Conservation (phyloP, 2,888 invertebrate species). For the Crocallis elinguaria region DNA sequence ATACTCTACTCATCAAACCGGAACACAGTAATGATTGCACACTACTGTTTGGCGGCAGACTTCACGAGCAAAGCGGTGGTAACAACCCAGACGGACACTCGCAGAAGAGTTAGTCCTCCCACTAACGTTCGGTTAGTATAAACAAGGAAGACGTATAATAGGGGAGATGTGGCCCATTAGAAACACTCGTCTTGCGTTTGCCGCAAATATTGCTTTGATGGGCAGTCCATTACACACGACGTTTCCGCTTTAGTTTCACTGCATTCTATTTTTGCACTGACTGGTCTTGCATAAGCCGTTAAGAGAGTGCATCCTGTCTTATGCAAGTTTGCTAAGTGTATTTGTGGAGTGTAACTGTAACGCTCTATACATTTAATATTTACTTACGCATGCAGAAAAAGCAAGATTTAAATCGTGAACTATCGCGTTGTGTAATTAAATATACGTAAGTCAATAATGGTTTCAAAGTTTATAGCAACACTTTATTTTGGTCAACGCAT, state of each 20-base stretch:
- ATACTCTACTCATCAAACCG: no score
- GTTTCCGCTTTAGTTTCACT: slow-evolving; percentile 36
- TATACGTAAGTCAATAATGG: no score
- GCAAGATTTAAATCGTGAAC: no score
- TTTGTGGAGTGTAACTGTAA: neutral
- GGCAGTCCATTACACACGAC: slow-evolving; percentile 37
- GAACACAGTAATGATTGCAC: no score
- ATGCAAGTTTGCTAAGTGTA: neutral
- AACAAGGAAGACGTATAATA: neutral
- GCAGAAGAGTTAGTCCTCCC: neutral
- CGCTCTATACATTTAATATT: no score
- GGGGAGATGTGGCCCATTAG: slow-evolving; percentile 21
- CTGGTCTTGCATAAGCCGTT: slow-evolving; percentile 17
- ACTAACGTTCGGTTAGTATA: neutral
- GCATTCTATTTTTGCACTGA: slow-evolving; percentile 29
- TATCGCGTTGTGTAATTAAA: no score
- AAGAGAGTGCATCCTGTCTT: slow-evolving; percentile 9
- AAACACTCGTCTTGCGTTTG: slow-evolving; percentile 22
- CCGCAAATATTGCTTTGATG: slow-evolving; percentile 34
- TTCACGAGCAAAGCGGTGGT: no score
- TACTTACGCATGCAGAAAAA: no score
- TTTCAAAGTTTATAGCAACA: no score
- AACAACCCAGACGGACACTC: no score
- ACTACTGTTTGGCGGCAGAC: no score
- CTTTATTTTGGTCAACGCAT: no score